These are phyloP conservation scores for Thereuonema tuberculata DNA, from an alignment of 1,140 invertebrate species.

Conservation along the genomic window DNA sequence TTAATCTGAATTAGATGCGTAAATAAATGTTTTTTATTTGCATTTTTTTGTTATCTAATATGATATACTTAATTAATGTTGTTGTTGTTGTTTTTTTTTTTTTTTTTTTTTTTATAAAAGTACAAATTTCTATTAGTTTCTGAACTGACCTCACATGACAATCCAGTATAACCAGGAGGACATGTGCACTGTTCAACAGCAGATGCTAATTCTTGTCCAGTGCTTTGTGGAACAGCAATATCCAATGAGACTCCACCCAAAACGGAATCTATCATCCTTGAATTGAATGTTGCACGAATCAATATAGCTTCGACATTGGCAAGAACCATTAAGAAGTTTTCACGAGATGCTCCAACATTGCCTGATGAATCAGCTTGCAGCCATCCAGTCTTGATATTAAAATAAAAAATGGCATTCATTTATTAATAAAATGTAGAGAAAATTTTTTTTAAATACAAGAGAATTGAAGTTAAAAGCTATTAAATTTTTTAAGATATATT, in stretches of 20 bases:
- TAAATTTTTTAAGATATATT: not conserved
- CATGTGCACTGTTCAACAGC: slow-evolving; percentile 74
- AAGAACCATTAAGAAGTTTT: slow-evolving; percentile 69
- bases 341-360: slow-evolving; percentile 40
- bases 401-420: no score
- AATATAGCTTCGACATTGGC: slow-evolving; percentile 67
- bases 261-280: slow-evolving; percentile 50
- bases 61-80: no score
- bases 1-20: no score
- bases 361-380: slow-evolving; percentile 19
- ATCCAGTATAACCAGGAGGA: slow-evolving; percentile 61
- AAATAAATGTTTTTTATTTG: no score
- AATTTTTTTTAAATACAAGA: no score
- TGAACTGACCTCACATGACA: slow-evolving; percentile 57
- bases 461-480: not conserved
- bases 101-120: no score
- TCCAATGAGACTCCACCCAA: slow-evolving; percentile 66
- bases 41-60: no score
- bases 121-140: no score
- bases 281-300: slow-evolving; percentile 65
- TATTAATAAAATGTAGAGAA: no score
- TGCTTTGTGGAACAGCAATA: slow-evolving; percentile 46
- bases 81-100: no score
- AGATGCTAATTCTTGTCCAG: slow-evolving; percentile 38
- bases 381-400: slow-evolving; percentile 20